These are phyloP conservation scores for Zaprionus vittiger DNA, from an alignment of 1,140 invertebrate species.

Conservation along the genomic window DNA sequence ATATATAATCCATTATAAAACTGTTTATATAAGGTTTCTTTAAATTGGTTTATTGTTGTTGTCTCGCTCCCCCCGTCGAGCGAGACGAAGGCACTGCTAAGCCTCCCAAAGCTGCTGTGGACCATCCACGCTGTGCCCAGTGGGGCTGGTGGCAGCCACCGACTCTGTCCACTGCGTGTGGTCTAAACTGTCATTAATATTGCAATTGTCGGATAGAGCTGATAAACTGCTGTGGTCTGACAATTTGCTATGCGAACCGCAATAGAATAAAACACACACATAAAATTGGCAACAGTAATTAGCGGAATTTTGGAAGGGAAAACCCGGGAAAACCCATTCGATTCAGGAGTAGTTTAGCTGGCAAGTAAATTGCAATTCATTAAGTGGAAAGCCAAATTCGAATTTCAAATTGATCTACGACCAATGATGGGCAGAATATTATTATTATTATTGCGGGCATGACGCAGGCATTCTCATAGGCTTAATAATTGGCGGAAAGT, in stretches of 20 bases:
- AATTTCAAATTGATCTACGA: slow-evolving; percentile 50
- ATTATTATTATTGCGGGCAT: slow-evolving; percentile 10
- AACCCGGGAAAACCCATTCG: background rate
- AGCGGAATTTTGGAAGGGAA: slow-evolving; percentile 1
- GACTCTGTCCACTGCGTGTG: slow-evolving; percentile 46
- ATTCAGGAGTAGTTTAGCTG: background rate
- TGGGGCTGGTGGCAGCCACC: background rate
- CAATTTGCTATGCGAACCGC: slow-evolving; percentile 69
- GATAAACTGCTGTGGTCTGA: slow-evolving; percentile 77
- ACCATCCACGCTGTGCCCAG: slow-evolving; percentile 1
- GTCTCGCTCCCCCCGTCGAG: background rate
- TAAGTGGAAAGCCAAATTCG: slow-evolving; percentile 36
- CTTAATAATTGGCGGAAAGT: slow-evolving; percentile 61
- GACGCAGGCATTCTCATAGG: slow-evolving; percentile 11
- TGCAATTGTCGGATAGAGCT: slow-evolving; percentile 69
- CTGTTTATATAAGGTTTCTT: slow-evolving; percentile 81
- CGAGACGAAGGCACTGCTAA: slow-evolving; percentile 35
- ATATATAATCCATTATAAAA: slow-evolving; percentile 78
- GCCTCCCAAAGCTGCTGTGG: slow-evolving; percentile 38
- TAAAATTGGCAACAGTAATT: slow-evolving; percentile 17
- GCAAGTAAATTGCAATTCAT: slow-evolving; percentile 34
- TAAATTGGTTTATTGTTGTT: slow-evolving; percentile 79
- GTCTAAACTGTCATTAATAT: slow-evolving; percentile 77
- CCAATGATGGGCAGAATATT: slow-evolving; percentile 35
- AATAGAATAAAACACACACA: slow-evolving; percentile 42